Percentiles rank a stretch among this genome's conserved stretches.
Conservation (phyloP, 2,888 invertebrate genomes). For the Creontiades dilutus region DNA sequence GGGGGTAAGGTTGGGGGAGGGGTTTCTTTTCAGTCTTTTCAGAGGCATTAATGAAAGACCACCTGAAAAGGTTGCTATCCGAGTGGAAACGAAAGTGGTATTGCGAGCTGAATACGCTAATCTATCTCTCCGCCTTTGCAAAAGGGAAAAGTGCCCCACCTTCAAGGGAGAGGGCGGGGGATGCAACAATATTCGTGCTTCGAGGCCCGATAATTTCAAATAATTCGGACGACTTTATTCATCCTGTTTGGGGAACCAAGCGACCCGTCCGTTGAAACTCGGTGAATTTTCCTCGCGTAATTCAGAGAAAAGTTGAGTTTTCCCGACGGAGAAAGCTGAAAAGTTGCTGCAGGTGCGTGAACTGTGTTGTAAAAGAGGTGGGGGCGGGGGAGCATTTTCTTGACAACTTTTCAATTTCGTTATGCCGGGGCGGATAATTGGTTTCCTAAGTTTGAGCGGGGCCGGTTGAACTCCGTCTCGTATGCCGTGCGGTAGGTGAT, state of each 20-base stretch:
- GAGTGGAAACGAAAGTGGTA: slow-evolving; percentile 36
- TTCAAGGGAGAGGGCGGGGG: not conserved
- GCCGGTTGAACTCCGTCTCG: too few species aligned
- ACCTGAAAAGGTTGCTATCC: not conserved
- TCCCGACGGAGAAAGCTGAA: not conserved
- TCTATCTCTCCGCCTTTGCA: not conserved
- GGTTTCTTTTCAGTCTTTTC: slow-evolving; percentile 27
- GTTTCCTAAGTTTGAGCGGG: not conserved
- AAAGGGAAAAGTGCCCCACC: not conserved
- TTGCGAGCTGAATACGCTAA: slow-evolving; percentile 17
- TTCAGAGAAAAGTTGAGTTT: not conserved
- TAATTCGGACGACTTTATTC: slow-evolving; percentile 29
- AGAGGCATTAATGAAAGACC: slow-evolving; percentile 24
- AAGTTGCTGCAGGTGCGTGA: not conserved
- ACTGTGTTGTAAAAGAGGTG: not conserved
- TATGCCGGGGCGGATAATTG: slow-evolving; percentile 10
- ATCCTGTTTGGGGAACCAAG: not conserved
- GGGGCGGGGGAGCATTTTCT: not conserved
- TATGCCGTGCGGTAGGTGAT: too few species aligned
- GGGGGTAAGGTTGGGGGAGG: not conserved
- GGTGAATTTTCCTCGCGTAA: not conserved
- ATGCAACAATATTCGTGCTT: not conserved
- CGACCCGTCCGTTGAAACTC: not conserved
- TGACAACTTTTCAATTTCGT: slow-evolving; percentile 5
- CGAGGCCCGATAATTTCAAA: slow-evolving; percentile 31